Conservation (phyloP, 1,140 invertebrate genomes). For the Aphaenogaster rudis region DNA sequence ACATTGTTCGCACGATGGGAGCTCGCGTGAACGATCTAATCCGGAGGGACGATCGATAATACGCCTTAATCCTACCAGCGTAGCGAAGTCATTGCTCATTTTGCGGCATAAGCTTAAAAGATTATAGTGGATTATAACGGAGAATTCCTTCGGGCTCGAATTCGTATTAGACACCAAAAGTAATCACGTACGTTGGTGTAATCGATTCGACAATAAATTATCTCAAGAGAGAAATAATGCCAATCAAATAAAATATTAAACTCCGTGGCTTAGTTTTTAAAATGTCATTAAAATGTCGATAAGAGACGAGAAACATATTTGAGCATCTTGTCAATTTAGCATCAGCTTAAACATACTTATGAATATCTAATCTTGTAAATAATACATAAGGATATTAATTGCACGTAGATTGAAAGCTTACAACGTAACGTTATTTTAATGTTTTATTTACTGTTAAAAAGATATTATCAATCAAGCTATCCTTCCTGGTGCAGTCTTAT, state of each 20-base stretch:
- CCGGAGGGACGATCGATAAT: constrained; percentile 30
- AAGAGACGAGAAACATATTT: not conserved
- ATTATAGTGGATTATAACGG: constrained; percentile 26
- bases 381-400: not conserved
- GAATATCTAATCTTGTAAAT: not conserved
- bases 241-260: constrained; percentile 2
- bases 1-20: constrained; percentile 20
- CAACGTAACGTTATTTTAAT: not conserved
- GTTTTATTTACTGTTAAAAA: not conserved
- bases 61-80: constrained; percentile 23
- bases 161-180: not conserved
- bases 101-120: constrained; percentile 2
- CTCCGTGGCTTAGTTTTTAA: not conserved
- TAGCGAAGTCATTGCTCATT: constrained; percentile 11
- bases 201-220: constrained; percentile 10
- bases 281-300: too few species aligned
- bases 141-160: not conserved
- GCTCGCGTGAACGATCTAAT: constrained; percentile 28
- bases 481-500: not conserved
- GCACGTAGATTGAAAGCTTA: not conserved
- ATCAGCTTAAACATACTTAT: not conserved
- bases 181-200: not conserved
- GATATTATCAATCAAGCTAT: not conserved
- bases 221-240: not conserved
- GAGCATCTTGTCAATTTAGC: not conserved